Evolutionary conservation across 2,888 invertebrate genomes (phyloP), one percentile per base, ranked within the genome.

Genomic region (Blastobasis adustella): DNA sequence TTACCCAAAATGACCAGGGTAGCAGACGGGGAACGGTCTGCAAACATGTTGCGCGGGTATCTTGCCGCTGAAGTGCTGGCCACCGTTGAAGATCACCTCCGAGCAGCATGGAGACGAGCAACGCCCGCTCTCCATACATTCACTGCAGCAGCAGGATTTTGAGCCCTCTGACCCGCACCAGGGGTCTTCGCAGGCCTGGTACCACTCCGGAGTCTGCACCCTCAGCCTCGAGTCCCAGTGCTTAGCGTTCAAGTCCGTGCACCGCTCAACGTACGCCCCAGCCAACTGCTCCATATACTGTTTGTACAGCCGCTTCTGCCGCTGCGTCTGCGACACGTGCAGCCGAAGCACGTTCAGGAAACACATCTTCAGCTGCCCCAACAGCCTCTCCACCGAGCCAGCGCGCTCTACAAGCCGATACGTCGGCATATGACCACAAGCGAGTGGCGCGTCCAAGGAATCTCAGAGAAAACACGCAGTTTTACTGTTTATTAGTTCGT

Each of bases 281-380:
- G 86, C 78, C 47, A 87, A 56, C 57, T 88, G 87, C 48, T 88
- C 85, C 80, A 86, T 82, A 51, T 89, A 89, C 60, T 88, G 87
- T 66, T 88, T 89, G 65, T 89, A 89, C 36, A 89, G 64, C 6
- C 87, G 74, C 69, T 89, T 89, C 70, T 89, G 89, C 10, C 85
- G 73, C 61, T 89, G 89, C 52, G 74, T 85, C 58, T 90, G 89
- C 10, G 86, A 83, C 43, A 91, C 88, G 58, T 90, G 90, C 37
- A 91, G 69, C 6, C 90, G 83, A 45, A 91, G 62, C 46, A 91
- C 85, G 69, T 90, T 90, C 10, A 91, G 72, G 65, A 91, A 89
- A 69, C 91, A 91, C 91, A 91, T 91, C 65, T 79, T 84, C 43
- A 73, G 55, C 55, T 60, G 56, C 38, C 60, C 59, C 52, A 79